These are phyloP conservation scores for Hydraecia micacea DNA, from an alignment of 2,888 invertebrate species.

Conservation along the genomic window DNA sequence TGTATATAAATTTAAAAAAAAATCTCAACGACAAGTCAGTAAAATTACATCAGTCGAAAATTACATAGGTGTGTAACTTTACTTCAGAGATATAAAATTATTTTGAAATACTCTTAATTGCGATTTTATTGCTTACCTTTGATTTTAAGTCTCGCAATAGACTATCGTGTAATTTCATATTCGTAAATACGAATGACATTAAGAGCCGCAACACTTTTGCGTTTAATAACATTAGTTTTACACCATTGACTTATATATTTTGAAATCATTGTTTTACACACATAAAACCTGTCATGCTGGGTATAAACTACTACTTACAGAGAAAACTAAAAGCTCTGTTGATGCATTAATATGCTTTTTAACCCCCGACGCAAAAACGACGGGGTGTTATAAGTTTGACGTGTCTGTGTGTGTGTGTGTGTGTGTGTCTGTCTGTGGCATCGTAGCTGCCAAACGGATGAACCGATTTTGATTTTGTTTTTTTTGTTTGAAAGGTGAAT, in stretches of 20 bases:
- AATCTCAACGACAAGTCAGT: background rate
- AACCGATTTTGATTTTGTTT: too few relatives aligned
- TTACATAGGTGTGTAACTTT: conserved; percentile 8
- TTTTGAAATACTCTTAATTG: conserved; percentile 54
- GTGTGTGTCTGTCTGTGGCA: too few relatives aligned
- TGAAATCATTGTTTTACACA: conserved; percentile 27
- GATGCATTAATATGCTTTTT: conserved; percentile 28
- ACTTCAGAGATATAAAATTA: conserved; percentile 10
- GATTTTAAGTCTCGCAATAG: conserved; percentile 29
- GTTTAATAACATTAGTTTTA: conserved; percentile 23
- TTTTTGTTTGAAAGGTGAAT: too few relatives aligned
- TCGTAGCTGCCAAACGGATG: too few relatives aligned
- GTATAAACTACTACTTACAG: conserved; percentile 11
- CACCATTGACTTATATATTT: too few relatives aligned
- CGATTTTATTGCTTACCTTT: conserved; percentile 52
- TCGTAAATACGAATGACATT: conserved; percentile 29
- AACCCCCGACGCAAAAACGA: too few relatives aligned
- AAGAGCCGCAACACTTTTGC: conserved; percentile 19
- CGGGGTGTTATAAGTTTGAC: too few relatives aligned
- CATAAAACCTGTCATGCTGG: conserved; percentile 7
- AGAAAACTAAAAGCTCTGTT: background rate
- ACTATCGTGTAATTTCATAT: conserved; percentile 22
- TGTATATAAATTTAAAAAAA: background rate
- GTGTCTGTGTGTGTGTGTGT: too few relatives aligned
- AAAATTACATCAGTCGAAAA: conserved; percentile 21